Evolutionary conservation across 2,797 vertebrate species (phyloP), one percentile per base, ranked within the genome.

Genomic region (Ataeniobius toweri): DNA sequence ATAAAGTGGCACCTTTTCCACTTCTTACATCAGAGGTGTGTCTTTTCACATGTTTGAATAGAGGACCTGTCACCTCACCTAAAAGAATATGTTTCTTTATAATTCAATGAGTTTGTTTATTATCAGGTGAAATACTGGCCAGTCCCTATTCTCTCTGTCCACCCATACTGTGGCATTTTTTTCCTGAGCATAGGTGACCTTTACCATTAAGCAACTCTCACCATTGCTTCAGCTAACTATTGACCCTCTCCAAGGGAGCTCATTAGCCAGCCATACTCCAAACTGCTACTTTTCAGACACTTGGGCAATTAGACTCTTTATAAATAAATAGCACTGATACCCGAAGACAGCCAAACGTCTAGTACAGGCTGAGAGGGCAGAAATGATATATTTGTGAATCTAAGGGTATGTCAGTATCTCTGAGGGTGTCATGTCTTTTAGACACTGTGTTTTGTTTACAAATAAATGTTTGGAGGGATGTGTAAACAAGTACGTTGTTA

Each of bases 261-360:
- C 93, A 94, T 94, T 94, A 94, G 84, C 86, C 80, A 83, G 74
- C 80, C 81, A 80, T 78, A 83, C 83, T 92, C 82, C 90, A 88
- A 84, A 83, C 73, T 61, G 86, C 75, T 90, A 89, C 88, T 90
- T 91, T 85, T 83, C 76, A 84, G 85, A 93, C 88, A 91, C 82
- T 88, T 85, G 86, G 90, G 86, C 90, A 92, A 93, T 94, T 91
- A 93, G 85, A 67, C 16, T 86, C 86, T 90, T 90, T 78, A 90
- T 86, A 93, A 93, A 90, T 86, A 93, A 93, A 93, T 93, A 91
- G 80, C 86, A 90, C 83, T 85, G 75, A 85, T 86, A 91, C 83
- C 88, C 85, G 85, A 82, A 70, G 80, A 91, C 83, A 85, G 79
- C 69, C 80, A 82, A 80, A 77, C 77, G 79, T 76, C 41, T 36